Evolutionary conservation across 35 echinoderm and acorn worm species (phyloP), one percentile per base, ranked within the genome.

Genomic region (Holothuria glaberrima): DNA sequence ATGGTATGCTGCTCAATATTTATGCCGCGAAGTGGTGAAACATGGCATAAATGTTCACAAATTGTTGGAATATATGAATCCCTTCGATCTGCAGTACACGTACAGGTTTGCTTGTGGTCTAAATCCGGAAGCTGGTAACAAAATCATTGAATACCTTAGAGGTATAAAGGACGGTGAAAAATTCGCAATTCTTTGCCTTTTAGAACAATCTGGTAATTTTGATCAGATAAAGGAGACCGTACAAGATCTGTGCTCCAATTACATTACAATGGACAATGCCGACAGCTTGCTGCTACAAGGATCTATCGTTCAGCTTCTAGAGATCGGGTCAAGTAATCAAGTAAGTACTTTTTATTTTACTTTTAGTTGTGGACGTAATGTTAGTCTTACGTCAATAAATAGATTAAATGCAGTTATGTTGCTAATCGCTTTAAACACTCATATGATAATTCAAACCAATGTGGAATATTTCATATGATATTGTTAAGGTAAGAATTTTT

Each of bases 101-200:
- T 78, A 48, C 18, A 22, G 46, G 13, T 78, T 78, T 78, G 35
- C 74, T 25, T 78, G 74, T 52, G 74, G 74, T 6, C 41, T 78
- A 3, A 46, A 78, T 19, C 10, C n/a, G 14, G 26, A 48, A 25
- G 74, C 41, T 45, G 44, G 38, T 17, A 12, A 3, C 13, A 78
- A 48, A 78, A 52, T 78, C 12, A 78, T 78, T 25, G 28, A 78
- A 25, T 78, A 78, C 22, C 74, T 78, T 12, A 46, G 28, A 22
- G 22, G 19, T 26, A 52, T 48, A 6, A 16, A 78, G 19, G 74
- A 48, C 19, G 41, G 74, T 4, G 20, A 54, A n/a, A 48, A 38
- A 26, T 78, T 50, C 5, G 38, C 41, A 12, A 7, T 27, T 7
- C 45, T 78, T 26, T 78, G 74, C 50, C n/a, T 78, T 22, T 56